Base-by-base conservation (phyloP, 1,140 invertebrate species). In the Pseudomyrmex gracilis region DNA sequence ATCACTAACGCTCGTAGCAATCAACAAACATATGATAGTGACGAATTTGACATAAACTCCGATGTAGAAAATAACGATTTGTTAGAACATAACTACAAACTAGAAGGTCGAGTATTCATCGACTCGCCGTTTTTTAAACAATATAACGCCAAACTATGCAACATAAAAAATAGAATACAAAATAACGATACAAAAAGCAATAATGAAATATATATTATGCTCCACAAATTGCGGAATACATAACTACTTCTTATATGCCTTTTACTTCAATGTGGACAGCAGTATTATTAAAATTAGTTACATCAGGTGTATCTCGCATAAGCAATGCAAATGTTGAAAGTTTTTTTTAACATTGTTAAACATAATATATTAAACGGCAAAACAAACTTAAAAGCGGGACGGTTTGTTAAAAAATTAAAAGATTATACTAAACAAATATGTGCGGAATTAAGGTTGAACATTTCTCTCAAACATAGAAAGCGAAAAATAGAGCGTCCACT, bases 161-260 rank as follows among this genome's bases (percentile, higher is more conserved):
- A 51, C 0, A n/a, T 68, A n/a, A 68, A 68, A 68, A 68, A n/a
- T 51, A 68, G 9, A 15, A 13, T 68, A 34, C 2, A 64, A 8
- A 15, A 53, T 68, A 68, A 53, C 12, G 24, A 5, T n/a, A 45
- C n/a, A 68, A 5, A 45, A 49, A 7, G 7, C 12, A 22, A 24
- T 68, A 68, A 68, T 22, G 49, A 24, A 67, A n/a, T n/a, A n/a
- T n/a, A n/a, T 68, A 68, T 68, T 68, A 53, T 68, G 12, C 49
- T n/a, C 49, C 49, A 15, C 8, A 8, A 70, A 70, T 70, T 45
- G 43, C 64, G 0, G 64, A 66, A 12, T 70, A 70, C 24, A 70
- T 70, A n/a, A 70, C 67, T n/a, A 70, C 24, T 3, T 9, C 51
- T 70, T 70, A 70, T 24, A 70, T 70, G 67, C 67, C 49, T 53